Evolutionary conservation across 2,113 vertebrate genomes (phyloP), one percentile per base, ranked within the genome.

Genomic region (Kryptolebias marmoratus): DNA sequence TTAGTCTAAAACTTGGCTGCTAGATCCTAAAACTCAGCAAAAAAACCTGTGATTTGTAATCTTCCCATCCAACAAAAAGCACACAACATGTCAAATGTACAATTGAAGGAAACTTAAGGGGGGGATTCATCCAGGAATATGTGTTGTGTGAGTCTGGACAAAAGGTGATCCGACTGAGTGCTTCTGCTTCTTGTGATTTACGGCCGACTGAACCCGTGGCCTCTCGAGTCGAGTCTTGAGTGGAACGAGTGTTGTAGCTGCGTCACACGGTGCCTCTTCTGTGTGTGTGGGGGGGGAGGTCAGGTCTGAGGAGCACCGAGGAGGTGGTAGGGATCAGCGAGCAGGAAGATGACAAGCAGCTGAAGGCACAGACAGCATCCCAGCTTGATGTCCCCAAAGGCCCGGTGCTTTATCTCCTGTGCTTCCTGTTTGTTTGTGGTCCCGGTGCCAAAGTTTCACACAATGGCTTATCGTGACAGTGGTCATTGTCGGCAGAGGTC

Each of bases 91-190:
- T 48, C 52, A 36, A 36, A 61, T 22, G 58, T 62, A 92, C 87
- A 93, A 92, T 90, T 16, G 65, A 50, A 87, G 91, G 91, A 93
- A 89, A 59, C 77, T 12, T 14, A 63, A 58, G 57, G 15, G 12
- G n/a, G 27, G 54, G 44, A 56, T 39, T 27, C 45, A 50, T 65
- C 28, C 27, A 48, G 62, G 47, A 31, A 52, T 14, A 2, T 27
- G 44, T 31, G 27, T 31, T 31, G 39, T n/a, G 64, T n/a, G 64
- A 67, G 49, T 75, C 70, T 64, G 77, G 66, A 61, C 75, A 64
- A 69, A 82, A 36, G 39, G 56, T 66, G 55, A 14, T 80, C 55
- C 12, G 56, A 73, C 64, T 18, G 63, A 69, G 60, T 69, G 71
- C 59, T n/a, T 84, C 48, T 5, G 15, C 36, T 31, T 11, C 47